Percentiles rank a stretch among this genome's conserved stretches.
These are phyloP conservation scores for Sarcoramphus papa DNA, from an alignment of 2,797 vertebrate species.

Conservation along the genomic window DNA sequence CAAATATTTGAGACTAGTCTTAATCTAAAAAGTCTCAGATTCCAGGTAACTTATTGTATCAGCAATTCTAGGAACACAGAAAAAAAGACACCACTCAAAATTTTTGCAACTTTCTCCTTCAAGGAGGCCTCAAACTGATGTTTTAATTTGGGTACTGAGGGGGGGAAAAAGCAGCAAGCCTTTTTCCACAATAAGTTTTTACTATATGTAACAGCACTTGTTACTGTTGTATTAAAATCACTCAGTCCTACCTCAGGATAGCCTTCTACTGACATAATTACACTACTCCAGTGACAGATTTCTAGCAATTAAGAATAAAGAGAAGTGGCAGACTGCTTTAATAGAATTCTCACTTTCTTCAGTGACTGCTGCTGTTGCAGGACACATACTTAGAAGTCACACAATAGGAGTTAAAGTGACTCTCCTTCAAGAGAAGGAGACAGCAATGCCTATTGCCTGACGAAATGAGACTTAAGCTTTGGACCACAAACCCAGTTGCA, in stretches of 20 bases:
- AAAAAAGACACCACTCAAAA: not conserved
- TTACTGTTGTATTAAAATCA: not conserved
- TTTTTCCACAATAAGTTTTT: not conserved
- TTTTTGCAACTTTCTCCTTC: not conserved
- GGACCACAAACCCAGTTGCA: not conserved
- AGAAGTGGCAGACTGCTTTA: not conserved
- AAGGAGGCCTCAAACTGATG: not conserved
- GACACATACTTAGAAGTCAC: not conserved
- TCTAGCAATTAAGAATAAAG: not conserved
- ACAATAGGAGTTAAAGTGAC: not conserved
- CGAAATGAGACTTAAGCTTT: not conserved
- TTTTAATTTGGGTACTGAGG: not conserved
- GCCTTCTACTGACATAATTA: not conserved
- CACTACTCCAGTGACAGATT: not conserved
- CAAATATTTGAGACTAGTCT: not conserved
- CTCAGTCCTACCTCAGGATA: not conserved
- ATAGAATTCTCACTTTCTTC: not conserved
- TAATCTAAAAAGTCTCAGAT: not conserved
- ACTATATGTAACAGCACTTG: not conserved
- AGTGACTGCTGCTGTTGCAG: not conserved
- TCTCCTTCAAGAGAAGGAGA: not conserved
- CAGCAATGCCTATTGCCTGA: not conserved
- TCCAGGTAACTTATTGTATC: not conserved
- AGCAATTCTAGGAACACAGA: not conserved
- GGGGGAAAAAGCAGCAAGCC: not conserved